Base-by-base conservation (phyloP, 2,888 invertebrate genomes). In the Nephrocerus scutellatus region DNA sequence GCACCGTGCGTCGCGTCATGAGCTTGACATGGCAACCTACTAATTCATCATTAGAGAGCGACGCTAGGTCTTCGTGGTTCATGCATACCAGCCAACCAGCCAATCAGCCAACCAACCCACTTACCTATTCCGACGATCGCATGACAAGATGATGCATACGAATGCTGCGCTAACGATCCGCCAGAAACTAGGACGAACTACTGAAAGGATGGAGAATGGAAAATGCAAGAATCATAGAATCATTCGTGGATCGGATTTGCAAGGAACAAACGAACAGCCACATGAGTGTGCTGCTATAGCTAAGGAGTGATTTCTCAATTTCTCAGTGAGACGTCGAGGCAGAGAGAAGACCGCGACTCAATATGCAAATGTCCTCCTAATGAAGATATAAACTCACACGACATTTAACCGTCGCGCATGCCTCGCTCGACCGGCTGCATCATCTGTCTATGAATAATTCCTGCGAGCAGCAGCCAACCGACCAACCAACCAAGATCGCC, bases 331-430 rank as follows among this genome's bases (percentile, higher is more conserved):
- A 37, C 36, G 32, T 51, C 41, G 45, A 39, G 47, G 46, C 41
- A 39, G 40, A 46, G 41, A 30, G 28, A 44, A n/a, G n/a, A n/a
- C n/a, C n/a, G n/a, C n/a, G n/a, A n/a, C n/a, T n/a, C n/a, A n/a
- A n/a, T n/a, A n/a, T n/a, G n/a, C n/a, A n/a, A n/a, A n/a, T n/a
- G n/a, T n/a, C n/a, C 48, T 54, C 54, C 64, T 63, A 63, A 63
- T 63, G 66, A 63, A 63, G 63, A 65, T 63, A 63, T 63, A 60
- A 63, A 65, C 55, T 57, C 54, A 55, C 63, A 65, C 62, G 63
- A 63, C 62, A 58, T 58, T 58, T 46, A 46, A 43, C 52, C 42
- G 36, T 33, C 30, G 36, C 25, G 33, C 21, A 33, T 23, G 14
- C 26, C n/a, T 28, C 21, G 14, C 31, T 8, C 30, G 13, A 32